A percentile compares a stretch with the other conserved stretches of the same genome.
Evolutionary conservation across 2,888 invertebrate genomes (phyloP).

Genomic region (Macrosoma leucophasiata): DNA sequence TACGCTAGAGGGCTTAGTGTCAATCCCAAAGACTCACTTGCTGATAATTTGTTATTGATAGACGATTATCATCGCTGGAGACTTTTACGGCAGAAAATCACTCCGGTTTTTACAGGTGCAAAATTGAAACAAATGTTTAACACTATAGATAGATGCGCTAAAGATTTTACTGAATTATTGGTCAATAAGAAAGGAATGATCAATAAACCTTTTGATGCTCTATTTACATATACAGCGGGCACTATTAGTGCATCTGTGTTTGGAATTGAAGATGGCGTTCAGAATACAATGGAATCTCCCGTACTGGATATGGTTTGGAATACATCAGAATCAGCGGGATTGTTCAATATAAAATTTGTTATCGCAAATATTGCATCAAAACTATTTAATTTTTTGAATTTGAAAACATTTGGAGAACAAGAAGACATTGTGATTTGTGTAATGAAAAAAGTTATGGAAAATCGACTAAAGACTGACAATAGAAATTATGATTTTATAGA

Average conservation of each 20-base stretch:
- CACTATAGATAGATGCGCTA: conserved; percentile 43
- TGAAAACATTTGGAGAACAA: conserved; percentile 41
- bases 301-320: conserved; percentile 46
- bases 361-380: conserved; percentile 33
- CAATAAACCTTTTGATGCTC: conserved; percentile 35
- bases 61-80: conserved; percentile 51
- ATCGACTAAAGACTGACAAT: conserved; percentile 29
- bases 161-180: conserved; percentile 41
- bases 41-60: conserved; percentile 45
- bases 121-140: conserved; percentile 59
- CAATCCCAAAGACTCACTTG: conserved; percentile 41
- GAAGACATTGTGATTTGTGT: conserved; percentile 47
- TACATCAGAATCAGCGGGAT: conserved; percentile 29
- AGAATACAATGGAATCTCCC: conserved; percentile 49
- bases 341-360: conserved; percentile 29
- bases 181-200: conserved; percentile 30
- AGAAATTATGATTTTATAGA: conserved; percentile 48
- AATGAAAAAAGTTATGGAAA: conserved; percentile 41
- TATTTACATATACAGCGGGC: conserved; percentile 47
- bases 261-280: conserved; percentile 49
- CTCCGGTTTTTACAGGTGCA: conserved; percentile 50
- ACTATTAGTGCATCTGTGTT: conserved; percentile 56
- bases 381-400: conserved; percentile 33
- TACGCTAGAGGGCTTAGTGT: conserved; percentile 39
- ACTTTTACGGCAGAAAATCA: conserved; percentile 48